Percentiles rank a stretch among this genome's conserved stretches.
Evolutionary conservation across 2,797 vertebrate species (phyloP).

Genomic region (Urocyon cinereoargenteus): DNA sequence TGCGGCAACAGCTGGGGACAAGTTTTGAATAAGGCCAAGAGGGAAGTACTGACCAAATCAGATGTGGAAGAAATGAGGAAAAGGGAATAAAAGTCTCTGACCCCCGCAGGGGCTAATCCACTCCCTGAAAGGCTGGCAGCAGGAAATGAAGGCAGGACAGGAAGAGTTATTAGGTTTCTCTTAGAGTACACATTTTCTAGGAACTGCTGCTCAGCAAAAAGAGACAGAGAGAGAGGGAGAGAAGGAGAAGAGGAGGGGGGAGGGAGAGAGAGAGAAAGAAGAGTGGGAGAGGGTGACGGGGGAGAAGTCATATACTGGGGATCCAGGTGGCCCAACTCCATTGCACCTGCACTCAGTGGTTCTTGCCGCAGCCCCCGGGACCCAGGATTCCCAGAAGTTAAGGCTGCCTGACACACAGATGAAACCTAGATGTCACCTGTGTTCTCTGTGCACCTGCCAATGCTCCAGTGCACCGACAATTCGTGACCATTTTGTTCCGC

Average conservation of each 20-base stretch:
- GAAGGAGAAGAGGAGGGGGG: neutral
- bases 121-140: neutral
- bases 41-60: neutral
- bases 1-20: neutral
- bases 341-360: neutral
- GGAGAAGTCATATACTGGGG: neutral
- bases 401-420: neutral
- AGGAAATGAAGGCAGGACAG: neutral
- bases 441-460: neutral
- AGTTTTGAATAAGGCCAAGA: neutral
- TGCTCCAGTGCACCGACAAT: neutral
- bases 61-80: neutral
- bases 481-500: neutral
- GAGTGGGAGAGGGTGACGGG: no score
- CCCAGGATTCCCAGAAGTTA: neutral
- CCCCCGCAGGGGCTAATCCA: neutral
- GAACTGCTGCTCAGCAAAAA: neutral
- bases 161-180: neutral
- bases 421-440: neutral
- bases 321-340: neutral
- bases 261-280: neutral
- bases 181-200: neutral
- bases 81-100: neutral
- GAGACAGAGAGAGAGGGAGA: neutral
- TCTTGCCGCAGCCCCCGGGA: neutral